Percentiles rank a stretch among this genome's conserved stretches.
Evolutionary conservation across 2,888 invertebrate genomes (phyloP).

Genomic region (Lochmaea capreae): DNA sequence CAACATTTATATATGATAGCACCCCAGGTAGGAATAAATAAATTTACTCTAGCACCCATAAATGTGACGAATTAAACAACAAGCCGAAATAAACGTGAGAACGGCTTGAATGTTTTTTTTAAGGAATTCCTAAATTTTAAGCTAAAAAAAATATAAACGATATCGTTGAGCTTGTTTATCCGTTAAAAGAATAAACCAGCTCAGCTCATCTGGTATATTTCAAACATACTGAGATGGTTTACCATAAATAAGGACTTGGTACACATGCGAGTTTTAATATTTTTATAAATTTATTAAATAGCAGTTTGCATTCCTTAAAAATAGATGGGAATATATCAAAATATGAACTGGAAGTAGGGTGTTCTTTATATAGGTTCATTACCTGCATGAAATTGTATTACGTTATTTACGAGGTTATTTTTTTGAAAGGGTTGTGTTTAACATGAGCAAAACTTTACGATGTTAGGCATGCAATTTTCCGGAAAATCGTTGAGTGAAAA

Average conservation of each 20-base stretch:
- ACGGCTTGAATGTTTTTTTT: too few relatives aligned
- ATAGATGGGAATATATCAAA: not conserved
- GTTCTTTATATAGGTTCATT: not conserved
- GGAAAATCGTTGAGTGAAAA: too few relatives aligned
- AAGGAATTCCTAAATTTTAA: not conserved
- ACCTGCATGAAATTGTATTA: too few relatives aligned
- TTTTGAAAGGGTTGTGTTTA: too few relatives aligned
- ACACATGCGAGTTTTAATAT: conserved; percentile 2
- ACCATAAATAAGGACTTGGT: not conserved
- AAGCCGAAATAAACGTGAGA: too few relatives aligned
- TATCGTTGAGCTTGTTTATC: conserved; percentile 32
- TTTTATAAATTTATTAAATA: not conserved
- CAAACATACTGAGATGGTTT: conserved; percentile 17
- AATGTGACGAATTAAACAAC: too few relatives aligned
- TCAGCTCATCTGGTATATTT: conserved; percentile 29
- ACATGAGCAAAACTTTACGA: too few relatives aligned
- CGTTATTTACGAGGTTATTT: too few relatives aligned
- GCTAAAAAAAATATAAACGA: conserved; percentile 16
- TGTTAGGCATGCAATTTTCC: too few relatives aligned
- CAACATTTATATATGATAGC: too few relatives aligned
- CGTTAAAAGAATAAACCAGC: conserved; percentile 18
- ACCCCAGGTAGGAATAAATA: too few relatives aligned
- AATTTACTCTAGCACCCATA: too few relatives aligned
- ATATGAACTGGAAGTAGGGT: not conserved
- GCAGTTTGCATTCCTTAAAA: not conserved